Percentiles rank a stretch among this genome's conserved stretches.
These are phyloP conservation scores for Semaprochilodus insignis DNA, from an alignment of 2,797 vertebrate species.

Conservation along the genomic window DNA sequence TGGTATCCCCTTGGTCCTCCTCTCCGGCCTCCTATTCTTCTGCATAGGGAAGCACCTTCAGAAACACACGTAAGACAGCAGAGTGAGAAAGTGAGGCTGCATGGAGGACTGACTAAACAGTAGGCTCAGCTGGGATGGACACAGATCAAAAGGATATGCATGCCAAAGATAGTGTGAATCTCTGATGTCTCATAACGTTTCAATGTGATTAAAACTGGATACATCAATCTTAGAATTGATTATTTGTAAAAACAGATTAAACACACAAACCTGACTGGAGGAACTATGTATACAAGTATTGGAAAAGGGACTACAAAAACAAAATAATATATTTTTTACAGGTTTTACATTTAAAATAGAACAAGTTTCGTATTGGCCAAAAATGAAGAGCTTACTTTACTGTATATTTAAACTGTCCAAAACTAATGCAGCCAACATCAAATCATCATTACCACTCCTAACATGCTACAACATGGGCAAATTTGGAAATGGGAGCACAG, in stretches of 20 bases:
- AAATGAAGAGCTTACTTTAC: too few relatives aligned
- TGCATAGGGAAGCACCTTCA: conserved; percentile 76
- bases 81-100: neutral
- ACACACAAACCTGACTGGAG: too few relatives aligned
- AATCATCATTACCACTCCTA: neutral
- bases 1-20: conserved; percentile 80
- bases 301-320: too few relatives aligned
- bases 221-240: too few relatives aligned
- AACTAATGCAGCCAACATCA: neutral
- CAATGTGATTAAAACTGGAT: neutral
- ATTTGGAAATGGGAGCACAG: neutral
- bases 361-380: too few relatives aligned
- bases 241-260: too few relatives aligned
- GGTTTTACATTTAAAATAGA: too few relatives aligned
- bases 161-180: neutral
- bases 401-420: neutral
- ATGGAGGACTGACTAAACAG: neutral
- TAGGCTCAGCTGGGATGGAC: neutral
- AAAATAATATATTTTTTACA: too few relatives aligned
- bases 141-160: neutral
- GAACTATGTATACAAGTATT: too few relatives aligned
- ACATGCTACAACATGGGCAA: neutral
- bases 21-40: conserved; percentile 86
- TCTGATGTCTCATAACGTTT: neutral
- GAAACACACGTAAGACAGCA: conserved; percentile 65